A percentile compares a stretch with the other conserved stretches of the same genome.
phyloP scores from a whole-genome alignment of 2,888 invertebrate species.

The Eumacrocentrus americanus region DNA sequence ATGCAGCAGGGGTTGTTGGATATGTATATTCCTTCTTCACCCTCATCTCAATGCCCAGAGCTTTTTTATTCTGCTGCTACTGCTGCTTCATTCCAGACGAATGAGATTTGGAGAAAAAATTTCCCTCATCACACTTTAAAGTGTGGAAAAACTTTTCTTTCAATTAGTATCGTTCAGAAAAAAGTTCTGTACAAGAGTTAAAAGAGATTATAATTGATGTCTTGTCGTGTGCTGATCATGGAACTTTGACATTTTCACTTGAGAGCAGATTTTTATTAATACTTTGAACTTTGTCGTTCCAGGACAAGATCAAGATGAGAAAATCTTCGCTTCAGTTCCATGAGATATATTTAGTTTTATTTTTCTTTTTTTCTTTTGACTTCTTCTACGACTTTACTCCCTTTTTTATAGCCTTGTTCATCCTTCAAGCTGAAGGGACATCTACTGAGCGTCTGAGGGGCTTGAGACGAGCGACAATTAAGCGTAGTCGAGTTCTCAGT shows the following conservation, averaged over 20 bases:
- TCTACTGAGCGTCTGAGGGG: not conserved
- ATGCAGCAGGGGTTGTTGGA: not conserved
- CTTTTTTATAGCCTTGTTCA: not conserved
- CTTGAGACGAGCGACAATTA: slow-evolving; percentile 9
- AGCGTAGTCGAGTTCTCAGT: slow-evolving; percentile 20
- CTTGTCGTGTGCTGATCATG: no score
- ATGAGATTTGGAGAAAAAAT: not conserved
- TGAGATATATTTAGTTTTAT: not conserved
- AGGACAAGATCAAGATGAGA: no score
- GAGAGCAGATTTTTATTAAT: no score
- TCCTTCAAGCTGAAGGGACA: not conserved
- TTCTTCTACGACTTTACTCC: not conserved
- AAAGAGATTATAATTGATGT: no score
- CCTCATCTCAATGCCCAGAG: not conserved
- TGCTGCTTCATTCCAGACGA: not conserved
- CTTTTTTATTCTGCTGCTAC: not conserved
- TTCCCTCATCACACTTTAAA: no score
- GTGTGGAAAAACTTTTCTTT: slow-evolving; percentile 1
- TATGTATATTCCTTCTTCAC: not conserved
- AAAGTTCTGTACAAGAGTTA: no score
- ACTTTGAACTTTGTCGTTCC: no score
- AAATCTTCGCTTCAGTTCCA: no score
- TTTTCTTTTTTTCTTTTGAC: not conserved
- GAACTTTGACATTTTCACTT: no score
- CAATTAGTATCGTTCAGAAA: no score